Conservation (phyloP, 2,113 vertebrate species). For the Oxygymnocypris stewartii region DNA sequence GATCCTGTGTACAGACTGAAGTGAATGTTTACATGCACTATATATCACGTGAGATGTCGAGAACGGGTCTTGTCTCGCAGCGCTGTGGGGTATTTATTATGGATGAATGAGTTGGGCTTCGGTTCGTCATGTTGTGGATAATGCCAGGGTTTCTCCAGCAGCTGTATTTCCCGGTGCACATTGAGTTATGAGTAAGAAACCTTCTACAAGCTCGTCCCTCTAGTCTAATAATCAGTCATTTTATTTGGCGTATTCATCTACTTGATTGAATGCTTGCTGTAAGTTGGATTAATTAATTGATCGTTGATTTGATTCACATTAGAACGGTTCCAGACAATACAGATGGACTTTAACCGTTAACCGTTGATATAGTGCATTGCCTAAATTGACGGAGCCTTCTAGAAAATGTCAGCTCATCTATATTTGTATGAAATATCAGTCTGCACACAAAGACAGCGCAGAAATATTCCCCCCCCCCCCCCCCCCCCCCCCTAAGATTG, state of each 20-base stretch:
- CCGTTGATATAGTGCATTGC: too few relatives aligned
- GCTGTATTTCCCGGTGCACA: too few relatives aligned
- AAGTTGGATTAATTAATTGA: not conserved
- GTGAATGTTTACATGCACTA: too few relatives aligned
- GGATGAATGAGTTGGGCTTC: not conserved
- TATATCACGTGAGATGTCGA: not conserved
- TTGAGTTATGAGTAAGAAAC: too few relatives aligned
- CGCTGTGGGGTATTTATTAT: not conserved
- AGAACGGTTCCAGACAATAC: not conserved
- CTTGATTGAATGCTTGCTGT: not conserved
- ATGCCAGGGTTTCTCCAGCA: not conserved
- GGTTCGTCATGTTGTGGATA: conserved; percentile 4
- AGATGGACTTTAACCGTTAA: not conserved
- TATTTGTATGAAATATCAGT: not conserved
- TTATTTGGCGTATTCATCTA: not conserved
- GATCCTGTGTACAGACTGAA: not conserved
- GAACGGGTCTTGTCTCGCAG: not conserved
- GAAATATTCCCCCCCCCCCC: too few relatives aligned
- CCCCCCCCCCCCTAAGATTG: not conserved
- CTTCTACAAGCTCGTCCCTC: not conserved
- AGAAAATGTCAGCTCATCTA: not conserved
- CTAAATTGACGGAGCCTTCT: not conserved
- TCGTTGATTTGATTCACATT: not conserved
- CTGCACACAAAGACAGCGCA: not conserved
- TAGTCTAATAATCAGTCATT: not conserved